phyloP scores from a whole-genome alignment of 2,888 invertebrate genomes.

The Salpingus planirostris region DNA sequence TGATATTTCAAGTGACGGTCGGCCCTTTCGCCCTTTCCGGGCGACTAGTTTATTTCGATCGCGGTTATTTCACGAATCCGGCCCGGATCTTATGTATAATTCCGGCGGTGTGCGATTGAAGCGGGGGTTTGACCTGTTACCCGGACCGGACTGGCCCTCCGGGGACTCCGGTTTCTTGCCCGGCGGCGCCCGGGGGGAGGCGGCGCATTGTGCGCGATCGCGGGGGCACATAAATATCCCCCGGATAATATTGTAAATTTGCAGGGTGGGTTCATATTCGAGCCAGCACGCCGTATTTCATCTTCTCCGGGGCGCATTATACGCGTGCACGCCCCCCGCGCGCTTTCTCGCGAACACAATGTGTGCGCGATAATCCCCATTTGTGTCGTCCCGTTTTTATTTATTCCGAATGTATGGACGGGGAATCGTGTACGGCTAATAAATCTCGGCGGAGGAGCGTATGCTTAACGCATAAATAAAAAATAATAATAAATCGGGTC shows the following conservation, averaged over 20 bases:
- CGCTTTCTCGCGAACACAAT: neutral
- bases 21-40: no score
- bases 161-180: no score
- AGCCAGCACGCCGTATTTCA: constrained; percentile 5
- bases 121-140: no score
- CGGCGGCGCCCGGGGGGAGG: no score
- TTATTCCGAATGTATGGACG: constrained; percentile 9
- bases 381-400: constrained; percentile 4
- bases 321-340: neutral
- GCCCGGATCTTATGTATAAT: no score
- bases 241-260: constrained; percentile 10
- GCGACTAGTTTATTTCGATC: no score
- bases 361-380: constrained; percentile 5
- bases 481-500: constrained; percentile 8
- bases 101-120: no score
- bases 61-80: no score
- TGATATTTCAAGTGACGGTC: no score
- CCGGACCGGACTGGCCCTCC: no score
- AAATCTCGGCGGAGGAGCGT: constrained; percentile 7
- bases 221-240: constrained; percentile 9
- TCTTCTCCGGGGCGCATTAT: no score
- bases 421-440: constrained; percentile 6
- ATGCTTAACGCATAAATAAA: constrained; percentile 13
- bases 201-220: constrained; percentile 8
- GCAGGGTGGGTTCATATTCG: constrained; percentile 5